Conservation (phyloP, 2,797 vertebrate genomes). For the Dendrocincla tyrannina region DNA sequence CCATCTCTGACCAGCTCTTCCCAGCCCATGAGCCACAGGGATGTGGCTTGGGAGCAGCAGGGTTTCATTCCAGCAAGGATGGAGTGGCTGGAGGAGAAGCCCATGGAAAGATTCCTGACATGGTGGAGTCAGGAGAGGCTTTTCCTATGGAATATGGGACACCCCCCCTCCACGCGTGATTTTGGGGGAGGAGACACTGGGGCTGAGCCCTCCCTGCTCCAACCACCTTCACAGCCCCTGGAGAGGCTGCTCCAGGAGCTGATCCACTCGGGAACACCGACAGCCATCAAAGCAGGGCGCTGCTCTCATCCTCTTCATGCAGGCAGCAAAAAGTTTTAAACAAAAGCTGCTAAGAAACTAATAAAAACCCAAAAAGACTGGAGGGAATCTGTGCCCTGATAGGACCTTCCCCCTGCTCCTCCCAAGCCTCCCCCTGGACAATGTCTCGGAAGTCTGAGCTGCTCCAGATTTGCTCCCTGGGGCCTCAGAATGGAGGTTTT, state of each 20-base stretch:
- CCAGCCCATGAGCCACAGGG: not conserved
- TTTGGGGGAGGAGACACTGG: no score
- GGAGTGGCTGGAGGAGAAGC: no score
- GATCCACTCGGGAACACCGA: not conserved
- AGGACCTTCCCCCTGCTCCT: not conserved
- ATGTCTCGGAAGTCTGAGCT: not conserved
- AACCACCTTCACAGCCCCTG: not conserved
- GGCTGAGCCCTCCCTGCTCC: no score
- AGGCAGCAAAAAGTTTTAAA: not conserved
- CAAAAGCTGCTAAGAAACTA: not conserved
- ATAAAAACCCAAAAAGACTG: not conserved
- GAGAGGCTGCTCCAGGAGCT: not conserved
- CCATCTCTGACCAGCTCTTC: rapidly evolving
- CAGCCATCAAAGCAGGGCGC: not conserved
- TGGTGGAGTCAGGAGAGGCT: no score
- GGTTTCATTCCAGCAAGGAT: not conserved
- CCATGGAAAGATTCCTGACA: no score
- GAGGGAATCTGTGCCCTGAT: not conserved
- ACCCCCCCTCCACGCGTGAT: no score
- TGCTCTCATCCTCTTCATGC: not conserved
- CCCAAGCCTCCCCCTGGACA: not conserved
- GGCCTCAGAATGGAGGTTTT: not conserved
- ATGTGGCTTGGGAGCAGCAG: rapidly evolving
- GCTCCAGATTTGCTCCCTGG: not conserved
- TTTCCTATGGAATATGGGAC: not conserved